These are phyloP conservation scores for Gadopsis bispinosus DNA, from an alignment of 2,797 vertebrate species.

Conservation along the genomic window DNA sequence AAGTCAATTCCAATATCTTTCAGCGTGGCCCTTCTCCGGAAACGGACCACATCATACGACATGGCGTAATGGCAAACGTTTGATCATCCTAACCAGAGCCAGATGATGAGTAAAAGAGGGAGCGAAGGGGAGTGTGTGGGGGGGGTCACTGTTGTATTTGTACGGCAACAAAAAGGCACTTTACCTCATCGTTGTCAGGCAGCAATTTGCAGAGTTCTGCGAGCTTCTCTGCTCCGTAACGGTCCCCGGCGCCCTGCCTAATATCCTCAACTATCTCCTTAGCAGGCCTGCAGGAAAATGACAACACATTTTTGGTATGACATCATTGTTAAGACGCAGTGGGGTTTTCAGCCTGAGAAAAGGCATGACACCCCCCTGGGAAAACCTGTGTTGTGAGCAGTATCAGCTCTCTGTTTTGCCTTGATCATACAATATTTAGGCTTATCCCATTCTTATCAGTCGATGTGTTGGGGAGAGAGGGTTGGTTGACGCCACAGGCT, in stretches of 20 bases:
- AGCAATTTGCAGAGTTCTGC: slow-evolving; percentile 86
- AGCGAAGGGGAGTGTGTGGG: background rate
- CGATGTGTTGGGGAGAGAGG: slow-evolving; percentile 27
- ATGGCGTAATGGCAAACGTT: slow-evolving; percentile 75
- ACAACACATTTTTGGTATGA: slow-evolving; percentile 48
- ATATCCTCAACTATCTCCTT: slow-evolving; percentile 87
- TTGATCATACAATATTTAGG: slow-evolving; percentile 41
- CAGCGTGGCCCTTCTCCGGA: slow-evolving; percentile 33
- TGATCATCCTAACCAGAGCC: slow-evolving; percentile 77
- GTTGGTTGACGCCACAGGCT: slow-evolving; percentile 60
- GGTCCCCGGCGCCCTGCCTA: slow-evolving; percentile 79
- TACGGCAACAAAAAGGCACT: slow-evolving; percentile 49
- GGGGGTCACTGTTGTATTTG: slow-evolving; percentile 40
- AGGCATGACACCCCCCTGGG: background rate
- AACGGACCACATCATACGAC: slow-evolving; percentile 67
- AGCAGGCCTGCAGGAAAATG: slow-evolving; percentile 77
- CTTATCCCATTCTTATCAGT: slow-evolving; percentile 71
- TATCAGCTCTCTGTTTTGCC: slow-evolving; percentile 49
- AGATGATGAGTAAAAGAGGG: slow-evolving; percentile 59
- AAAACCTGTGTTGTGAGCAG: slow-evolving; percentile 4
- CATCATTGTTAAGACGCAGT: slow-evolving; percentile 39
- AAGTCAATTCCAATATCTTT: slow-evolving; percentile 60
- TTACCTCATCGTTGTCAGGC: slow-evolving; percentile 88
- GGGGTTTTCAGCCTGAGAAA: slow-evolving; percentile 12
- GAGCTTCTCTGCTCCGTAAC: slow-evolving; percentile 87